Percentiles rank a stretch among this genome's conserved stretches.
Evolutionary conservation across 2,797 vertebrate genomes (phyloP).

Genomic region (Knipowitschia caucasica): DNA sequence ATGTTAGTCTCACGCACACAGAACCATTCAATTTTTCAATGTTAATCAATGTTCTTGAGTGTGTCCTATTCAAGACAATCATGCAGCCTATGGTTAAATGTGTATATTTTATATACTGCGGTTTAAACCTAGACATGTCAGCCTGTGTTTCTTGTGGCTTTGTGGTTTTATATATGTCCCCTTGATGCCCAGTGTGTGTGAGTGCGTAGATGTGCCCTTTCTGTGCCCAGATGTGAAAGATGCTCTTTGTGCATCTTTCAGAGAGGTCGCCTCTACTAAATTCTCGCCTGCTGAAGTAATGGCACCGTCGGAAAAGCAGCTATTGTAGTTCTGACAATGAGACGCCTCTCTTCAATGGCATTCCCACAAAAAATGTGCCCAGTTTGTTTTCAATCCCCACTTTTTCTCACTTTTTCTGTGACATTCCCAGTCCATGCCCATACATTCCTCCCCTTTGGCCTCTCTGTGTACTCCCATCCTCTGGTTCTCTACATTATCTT

Average conservation of each 20-base stretch:
- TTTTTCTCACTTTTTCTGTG: slow-evolving; percentile 78
- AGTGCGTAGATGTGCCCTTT: slow-evolving; percentile 65
- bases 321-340: slow-evolving; percentile 85
- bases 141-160: slow-evolving; percentile 58
- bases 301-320: slow-evolving; percentile 81
- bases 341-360: slow-evolving; percentile 78
- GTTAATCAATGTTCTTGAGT: too few species aligned
- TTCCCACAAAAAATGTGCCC: slow-evolving; percentile 75
- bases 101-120: slow-evolving; percentile 25
- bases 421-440: slow-evolving; percentile 77
- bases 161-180: slow-evolving; percentile 56
- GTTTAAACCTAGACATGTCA: slow-evolving; percentile 44
- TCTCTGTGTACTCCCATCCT: slow-evolving; percentile 65
- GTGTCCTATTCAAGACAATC: background rate
- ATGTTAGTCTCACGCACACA: background rate
- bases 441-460: slow-evolving; percentile 79
- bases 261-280: slow-evolving; percentile 85
- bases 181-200: slow-evolving; percentile 64
- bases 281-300: slow-evolving; percentile 97
- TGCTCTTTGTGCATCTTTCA: slow-evolving; percentile 75
- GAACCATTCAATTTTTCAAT: background rate
- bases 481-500: slow-evolving; percentile 42
- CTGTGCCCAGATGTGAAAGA: slow-evolving; percentile 77
- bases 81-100: background rate
- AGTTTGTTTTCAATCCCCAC: slow-evolving; percentile 79